Conservation (phyloP, 2,113 vertebrate species). For the Sander vitreus region DNA sequence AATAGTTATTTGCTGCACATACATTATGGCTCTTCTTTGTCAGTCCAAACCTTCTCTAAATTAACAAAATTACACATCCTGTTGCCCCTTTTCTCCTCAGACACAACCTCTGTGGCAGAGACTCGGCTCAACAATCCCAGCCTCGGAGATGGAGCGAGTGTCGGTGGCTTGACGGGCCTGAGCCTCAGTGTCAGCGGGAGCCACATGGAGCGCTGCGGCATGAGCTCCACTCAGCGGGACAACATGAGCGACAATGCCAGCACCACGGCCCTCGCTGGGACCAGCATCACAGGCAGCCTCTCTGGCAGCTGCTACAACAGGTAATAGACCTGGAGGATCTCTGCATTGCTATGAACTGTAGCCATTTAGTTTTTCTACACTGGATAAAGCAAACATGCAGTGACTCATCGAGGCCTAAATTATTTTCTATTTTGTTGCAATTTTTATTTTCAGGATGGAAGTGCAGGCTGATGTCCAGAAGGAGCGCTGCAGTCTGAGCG, state of each 20-base stretch:
- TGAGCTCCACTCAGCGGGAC: slow-evolving; percentile 91
- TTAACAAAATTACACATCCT: background rate
- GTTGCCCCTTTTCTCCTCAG: slow-evolving; percentile 65
- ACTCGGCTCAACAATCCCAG: slow-evolving; percentile 94
- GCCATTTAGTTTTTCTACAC: background rate
- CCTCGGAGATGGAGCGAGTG: slow-evolving; percentile 93
- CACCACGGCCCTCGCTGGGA: slow-evolving; percentile 95
- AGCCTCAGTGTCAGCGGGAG: slow-evolving; percentile 97
- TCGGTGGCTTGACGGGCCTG: slow-evolving; percentile 92
- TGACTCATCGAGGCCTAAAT: background rate
- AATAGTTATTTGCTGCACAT: background rate
- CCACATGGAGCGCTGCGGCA: slow-evolving; percentile 93
- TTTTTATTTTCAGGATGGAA: slow-evolving; percentile 88
- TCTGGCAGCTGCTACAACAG: slow-evolving; percentile 97
- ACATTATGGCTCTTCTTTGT: background rate
- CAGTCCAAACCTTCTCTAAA: background rate
- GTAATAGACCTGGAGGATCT: slow-evolving; percentile 67
- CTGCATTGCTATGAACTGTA: background rate
- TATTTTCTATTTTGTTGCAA: background rate
- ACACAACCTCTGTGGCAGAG: slow-evolving; percentile 95
- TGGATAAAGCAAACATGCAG: background rate
- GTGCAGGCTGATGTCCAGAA: slow-evolving; percentile 98
- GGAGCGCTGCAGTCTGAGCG: slow-evolving; percentile 95
- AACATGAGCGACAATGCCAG: slow-evolving; percentile 97
- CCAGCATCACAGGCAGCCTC: slow-evolving; percentile 95